These are phyloP conservation scores for Odontocerum albicorne DNA, from an alignment of 2,888 invertebrate genomes.

Conservation along the genomic window DNA sequence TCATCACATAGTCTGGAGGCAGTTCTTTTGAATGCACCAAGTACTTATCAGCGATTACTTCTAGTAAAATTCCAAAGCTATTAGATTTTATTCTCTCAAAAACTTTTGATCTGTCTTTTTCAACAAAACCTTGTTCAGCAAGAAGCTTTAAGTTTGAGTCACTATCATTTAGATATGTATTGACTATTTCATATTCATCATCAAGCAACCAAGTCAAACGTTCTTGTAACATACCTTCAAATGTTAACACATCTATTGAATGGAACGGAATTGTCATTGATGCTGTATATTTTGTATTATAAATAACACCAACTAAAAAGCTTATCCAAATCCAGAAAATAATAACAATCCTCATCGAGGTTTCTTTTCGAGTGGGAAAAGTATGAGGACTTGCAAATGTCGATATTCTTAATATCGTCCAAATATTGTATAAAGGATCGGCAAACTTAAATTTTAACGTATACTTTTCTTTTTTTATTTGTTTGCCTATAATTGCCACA, in stretches of 20 bases:
- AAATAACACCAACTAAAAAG: slow-evolving; percentile 14
- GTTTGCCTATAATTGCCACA: slow-evolving; percentile 12
- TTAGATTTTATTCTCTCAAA: background rate
- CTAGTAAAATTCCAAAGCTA: slow-evolving; percentile 9
- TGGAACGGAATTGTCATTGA: slow-evolving; percentile 9
- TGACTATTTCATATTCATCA: background rate
- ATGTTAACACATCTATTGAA: slow-evolving; percentile 9
- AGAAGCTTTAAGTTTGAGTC: background rate
- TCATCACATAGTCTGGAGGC: background rate
- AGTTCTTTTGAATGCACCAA: background rate
- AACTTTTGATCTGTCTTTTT: background rate
- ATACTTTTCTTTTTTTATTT: slow-evolving; percentile 13
- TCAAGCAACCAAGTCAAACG: slow-evolving; percentile 14
- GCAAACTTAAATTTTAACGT: slow-evolving; percentile 1
- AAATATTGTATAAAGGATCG: slow-evolving; percentile 3
- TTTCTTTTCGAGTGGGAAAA: slow-evolving; percentile 13
- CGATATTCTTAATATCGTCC: slow-evolving; percentile 16
- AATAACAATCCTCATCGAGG: slow-evolving; percentile 14
- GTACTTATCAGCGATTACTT: slow-evolving; percentile 17
- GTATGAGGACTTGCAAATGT: slow-evolving; percentile 9
- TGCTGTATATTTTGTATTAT: slow-evolving; percentile 17
- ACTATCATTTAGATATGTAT: slow-evolving; percentile 3
- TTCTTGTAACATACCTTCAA: slow-evolving; percentile 11
- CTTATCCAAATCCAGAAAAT: slow-evolving; percentile 14
- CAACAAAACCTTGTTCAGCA: background rate